Evolutionary conservation across 2,797 vertebrate species (phyloP), one percentile per base, ranked within the genome.

Genomic region (Sus cebifrons): DNA sequence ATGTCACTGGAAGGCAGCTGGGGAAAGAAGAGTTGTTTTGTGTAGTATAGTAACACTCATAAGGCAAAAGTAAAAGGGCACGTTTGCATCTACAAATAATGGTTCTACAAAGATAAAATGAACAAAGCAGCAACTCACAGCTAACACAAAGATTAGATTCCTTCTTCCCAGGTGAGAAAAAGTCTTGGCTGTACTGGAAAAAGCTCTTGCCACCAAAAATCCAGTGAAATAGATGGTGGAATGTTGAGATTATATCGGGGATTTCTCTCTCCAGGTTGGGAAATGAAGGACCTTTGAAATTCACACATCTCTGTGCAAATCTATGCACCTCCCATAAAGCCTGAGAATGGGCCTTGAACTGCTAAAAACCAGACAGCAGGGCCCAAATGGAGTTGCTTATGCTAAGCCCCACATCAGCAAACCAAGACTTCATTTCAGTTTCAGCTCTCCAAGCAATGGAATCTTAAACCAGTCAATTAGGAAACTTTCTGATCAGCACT

Each of bases 91-190:
- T 93, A 88, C 40, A 74, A 60, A 93, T 32, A 85, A 49, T 49
- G 52, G 16, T 67, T 81, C 87, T 77, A 62, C 78, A 92, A 96
- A 93, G 25, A 95, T 49, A 70, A 84, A 84, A 65, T 27, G 36
- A 93, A 94, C 68, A 75, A 89, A 95, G 93, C 74, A 96, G 70
- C 68, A 79, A 84, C 64, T 70, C 44, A 62, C 64, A 7, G 40
- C 75, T 36, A 87, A 56, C 5, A 21, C 27, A 77, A 90, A 75
- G 52, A 96, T 93, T 60, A 93, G 68, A 82, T 81, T 32, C 56
- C 40, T 64, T 74, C 75, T 91, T 96, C 27, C 36, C 70, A 71
- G 89, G 36, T 49, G 60, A 95, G 52, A 10, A 60, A 86, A 83
- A 58, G 54, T 3, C 58, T 86, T 13, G 52, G 56, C 77, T 89